A percentile compares a stretch with the other conserved stretches of the same genome.
phyloP scores from a whole-genome alignment of 92 coral and sea anemone genomes.

The Phenganax stokvisi region DNA sequence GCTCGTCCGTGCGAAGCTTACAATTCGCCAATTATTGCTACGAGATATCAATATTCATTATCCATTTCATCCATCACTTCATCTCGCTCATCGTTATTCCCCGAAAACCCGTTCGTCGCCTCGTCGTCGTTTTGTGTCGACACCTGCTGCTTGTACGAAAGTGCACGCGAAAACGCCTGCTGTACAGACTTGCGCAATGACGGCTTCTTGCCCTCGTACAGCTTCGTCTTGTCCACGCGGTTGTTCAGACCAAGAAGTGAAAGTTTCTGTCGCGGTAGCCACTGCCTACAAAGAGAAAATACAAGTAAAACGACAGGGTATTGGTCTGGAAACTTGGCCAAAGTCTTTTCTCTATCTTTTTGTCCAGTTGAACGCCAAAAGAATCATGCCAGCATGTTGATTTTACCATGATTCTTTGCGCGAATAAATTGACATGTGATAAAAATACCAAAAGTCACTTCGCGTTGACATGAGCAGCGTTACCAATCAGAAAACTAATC shows the following conservation, averaged over 20 bases:
- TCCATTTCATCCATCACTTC: constrained; percentile 39
- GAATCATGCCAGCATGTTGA: too few species aligned
- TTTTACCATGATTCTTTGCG: too few species aligned
- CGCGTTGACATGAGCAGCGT: too few species aligned
- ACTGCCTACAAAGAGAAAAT: constrained; percentile 63
- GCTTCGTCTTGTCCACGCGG: constrained; percentile 69
- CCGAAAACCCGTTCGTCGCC: constrained; percentile 51
- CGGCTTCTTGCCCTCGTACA: constrained; percentile 85
- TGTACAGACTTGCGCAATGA: constrained; percentile 91
- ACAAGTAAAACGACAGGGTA: neutral
- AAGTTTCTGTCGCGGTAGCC: constrained; percentile 96
- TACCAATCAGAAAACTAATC: too few species aligned
- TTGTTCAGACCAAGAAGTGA: constrained; percentile 66
- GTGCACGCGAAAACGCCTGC: constrained; percentile 89
- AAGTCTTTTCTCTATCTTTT: too few species aligned
- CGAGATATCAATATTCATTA: constrained; percentile 14
- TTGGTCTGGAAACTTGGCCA: too few species aligned
- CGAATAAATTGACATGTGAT: too few species aligned
- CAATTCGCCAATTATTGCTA: too few species aligned
- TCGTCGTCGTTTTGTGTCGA: constrained; percentile 55
- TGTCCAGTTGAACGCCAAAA: too few species aligned
- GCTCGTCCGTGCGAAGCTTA: too few species aligned
- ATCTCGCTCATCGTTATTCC: constrained; percentile 42
- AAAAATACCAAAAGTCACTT: too few species aligned
- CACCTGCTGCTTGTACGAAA: constrained; percentile 75